Conservation (phyloP, 2,113 vertebrate species). For the Eptesicus fuscus region DNA sequence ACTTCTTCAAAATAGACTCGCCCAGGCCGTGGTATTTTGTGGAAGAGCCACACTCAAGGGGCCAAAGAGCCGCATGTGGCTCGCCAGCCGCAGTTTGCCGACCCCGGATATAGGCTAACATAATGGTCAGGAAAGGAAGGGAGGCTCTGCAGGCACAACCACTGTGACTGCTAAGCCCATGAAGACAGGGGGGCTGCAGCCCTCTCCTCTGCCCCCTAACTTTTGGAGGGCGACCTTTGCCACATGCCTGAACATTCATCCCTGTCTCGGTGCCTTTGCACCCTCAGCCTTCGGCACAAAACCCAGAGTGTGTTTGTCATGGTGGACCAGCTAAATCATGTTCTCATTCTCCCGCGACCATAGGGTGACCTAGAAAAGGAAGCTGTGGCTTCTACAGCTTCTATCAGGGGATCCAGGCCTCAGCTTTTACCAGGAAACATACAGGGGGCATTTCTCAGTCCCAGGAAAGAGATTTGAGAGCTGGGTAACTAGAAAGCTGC, state of each 20-base stretch:
- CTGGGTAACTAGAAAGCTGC: background rate
- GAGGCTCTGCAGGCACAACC: background rate
- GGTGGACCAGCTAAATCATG: background rate
- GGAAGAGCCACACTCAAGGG: too few species aligned
- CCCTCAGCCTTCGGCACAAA: background rate
- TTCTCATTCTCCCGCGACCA: background rate
- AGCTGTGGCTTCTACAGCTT: background rate
- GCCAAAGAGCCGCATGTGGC: too few species aligned
- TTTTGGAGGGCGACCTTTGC: background rate
- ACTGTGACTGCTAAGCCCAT: fast-evolving
- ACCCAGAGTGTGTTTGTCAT: background rate
- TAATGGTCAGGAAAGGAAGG: background rate
- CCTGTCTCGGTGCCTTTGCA: background rate
- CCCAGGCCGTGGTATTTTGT: too few species aligned
- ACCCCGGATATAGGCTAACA: background rate
- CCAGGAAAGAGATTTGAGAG: background rate
- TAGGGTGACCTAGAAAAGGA: too few species aligned
- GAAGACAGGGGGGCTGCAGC: background rate
- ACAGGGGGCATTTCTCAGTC: background rate
- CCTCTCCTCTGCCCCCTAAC: fast-evolving
- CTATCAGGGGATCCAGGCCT: background rate
- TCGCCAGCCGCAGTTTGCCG: too few species aligned
- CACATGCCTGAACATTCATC: background rate
- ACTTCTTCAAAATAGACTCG: too few species aligned
- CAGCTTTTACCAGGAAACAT: background rate